A percentile compares a stretch with the other conserved stretches of the same genome.
phyloP scores from a whole-genome alignment of 2,113 vertebrate species.

The Siniperca chuatsi region DNA sequence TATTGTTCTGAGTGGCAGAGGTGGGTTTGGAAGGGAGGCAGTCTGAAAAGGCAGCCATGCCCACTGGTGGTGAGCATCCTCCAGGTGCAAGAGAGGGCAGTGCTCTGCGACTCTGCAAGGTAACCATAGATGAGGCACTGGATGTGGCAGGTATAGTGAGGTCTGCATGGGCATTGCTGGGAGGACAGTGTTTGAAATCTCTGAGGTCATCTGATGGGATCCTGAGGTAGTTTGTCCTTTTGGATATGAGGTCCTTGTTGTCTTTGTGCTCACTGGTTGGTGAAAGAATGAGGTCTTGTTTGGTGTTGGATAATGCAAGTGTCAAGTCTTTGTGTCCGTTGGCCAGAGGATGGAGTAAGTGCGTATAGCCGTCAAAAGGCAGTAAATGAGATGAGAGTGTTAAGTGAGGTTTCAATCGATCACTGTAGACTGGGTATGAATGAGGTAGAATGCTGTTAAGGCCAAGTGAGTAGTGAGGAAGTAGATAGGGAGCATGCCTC shows the following conservation, averaged over 20 bases:
- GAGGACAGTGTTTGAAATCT: constrained; percentile 55
- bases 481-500: constrained; percentile 56
- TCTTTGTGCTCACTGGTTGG: constrained; percentile 52
- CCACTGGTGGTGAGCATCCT: constrained; percentile 86
- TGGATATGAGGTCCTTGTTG: constrained; percentile 55
- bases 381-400: constrained; percentile 54
- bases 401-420: constrained; percentile 63
- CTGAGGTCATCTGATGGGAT: constrained; percentile 36
- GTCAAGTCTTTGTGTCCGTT: constrained; percentile 87
- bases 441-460: constrained; percentile 69
- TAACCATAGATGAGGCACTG: constrained; percentile 51
- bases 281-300: constrained; percentile 62
- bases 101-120: constrained; percentile 24
- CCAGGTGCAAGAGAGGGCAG: constrained; percentile 46
- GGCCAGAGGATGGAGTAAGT: constrained; percentile 49
- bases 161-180: constrained; percentile 20
- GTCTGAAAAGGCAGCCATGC: constrained; percentile 86
- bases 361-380: constrained; percentile 64
- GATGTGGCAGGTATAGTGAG: constrained; percentile 32
- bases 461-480: constrained; percentile 71
- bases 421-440: constrained; percentile 59
- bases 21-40: constrained; percentile 91
- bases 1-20: constrained; percentile 84
- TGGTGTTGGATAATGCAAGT: constrained; percentile 84
- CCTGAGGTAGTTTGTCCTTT: constrained; percentile 74